Evolutionary conservation across 2,888 invertebrate species (phyloP), one percentile per base, ranked within the genome.

Genomic region (Caenorhabditis afra): DNA sequence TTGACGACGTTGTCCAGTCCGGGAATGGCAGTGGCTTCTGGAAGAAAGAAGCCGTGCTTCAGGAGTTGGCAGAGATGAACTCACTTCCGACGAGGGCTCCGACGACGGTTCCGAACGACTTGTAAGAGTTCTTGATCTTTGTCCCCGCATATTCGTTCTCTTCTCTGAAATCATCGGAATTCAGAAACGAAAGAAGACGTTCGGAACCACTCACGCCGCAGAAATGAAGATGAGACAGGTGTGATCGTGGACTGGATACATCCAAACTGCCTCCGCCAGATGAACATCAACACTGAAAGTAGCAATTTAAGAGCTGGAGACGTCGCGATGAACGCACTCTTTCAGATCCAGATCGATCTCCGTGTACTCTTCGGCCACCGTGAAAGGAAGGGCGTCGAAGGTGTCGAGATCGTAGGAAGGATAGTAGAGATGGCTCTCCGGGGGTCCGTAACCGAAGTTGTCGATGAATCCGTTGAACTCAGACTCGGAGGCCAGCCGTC

Each of bases 151-250:
- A 29, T 7, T 29, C 29, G 3, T 7, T 29, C 29, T 29, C 29
- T 29, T 29, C 29, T 29, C 29, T 29, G 29, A 29, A 29, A 29
- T n/a, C n/a, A n/a, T n/a, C n/a, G n/a, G n/a, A n/a, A n/a, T n/a
- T n/a, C n/a, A 29, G 29, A 3, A 29, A 29, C 3, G 4, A 29
- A 29, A 3, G 29, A 29, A 29, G 3, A 7, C 7, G 7, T 29
- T 29, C 29, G 4, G 29, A 41, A 14, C 0, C 37, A 65, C 65
- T 64, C 18, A 73, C 73, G 73, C 59, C 4, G 77, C 77, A 11
- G 77, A 65, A 41, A 70, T 64, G 37, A 77, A 59, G 8, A 77
- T 41, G 35, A 70, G n/a, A 35, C 70, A 77, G 8, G 77, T 65
- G 39, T 59, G 41, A 23, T 57, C 52, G 5, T 50, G 16, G 0